A percentile compares a stretch with the other conserved stretches of the same genome.
Evolutionary conservation across 2,113 vertebrate species (phyloP).

Genomic region (Tragelaphus scriptus): DNA sequence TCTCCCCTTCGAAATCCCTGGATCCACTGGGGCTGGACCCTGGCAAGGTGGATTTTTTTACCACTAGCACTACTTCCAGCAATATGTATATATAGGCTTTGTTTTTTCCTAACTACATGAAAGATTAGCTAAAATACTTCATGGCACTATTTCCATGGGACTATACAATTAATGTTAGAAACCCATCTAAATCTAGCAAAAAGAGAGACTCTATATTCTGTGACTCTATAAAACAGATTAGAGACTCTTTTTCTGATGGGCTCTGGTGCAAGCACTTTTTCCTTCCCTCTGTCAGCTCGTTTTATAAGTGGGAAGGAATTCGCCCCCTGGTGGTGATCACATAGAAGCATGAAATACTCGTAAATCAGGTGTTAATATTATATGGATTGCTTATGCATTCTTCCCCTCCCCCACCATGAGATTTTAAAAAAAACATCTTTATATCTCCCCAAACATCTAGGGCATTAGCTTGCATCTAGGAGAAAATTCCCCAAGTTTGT

Average conservation of each 20-base stretch:
- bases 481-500: background rate
- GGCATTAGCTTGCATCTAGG: background rate
- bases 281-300: background rate
- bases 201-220: background rate
- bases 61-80: background rate
- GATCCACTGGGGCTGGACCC: too few relatives aligned
- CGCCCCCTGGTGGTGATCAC: constrained; percentile 25
- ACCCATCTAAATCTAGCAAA: background rate
- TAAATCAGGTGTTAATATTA: background rate
- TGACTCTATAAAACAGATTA: background rate
- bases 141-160: background rate
- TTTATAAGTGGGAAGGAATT: background rate
- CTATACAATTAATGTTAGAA: background rate
- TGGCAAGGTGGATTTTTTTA: background rate
- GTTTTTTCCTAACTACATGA: background rate
- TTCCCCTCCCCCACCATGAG: background rate
- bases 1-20: too few relatives aligned
- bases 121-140: background rate
- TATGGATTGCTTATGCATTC: background rate
- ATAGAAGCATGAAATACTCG: background rate
- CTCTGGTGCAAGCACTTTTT: background rate
- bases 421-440: background rate
- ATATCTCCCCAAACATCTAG: background rate
- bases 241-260: background rate
- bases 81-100: background rate